Evolutionary conservation across 2,797 vertebrate genomes (phyloP).

Genomic region (Etheostoma nigrum): DNA sequence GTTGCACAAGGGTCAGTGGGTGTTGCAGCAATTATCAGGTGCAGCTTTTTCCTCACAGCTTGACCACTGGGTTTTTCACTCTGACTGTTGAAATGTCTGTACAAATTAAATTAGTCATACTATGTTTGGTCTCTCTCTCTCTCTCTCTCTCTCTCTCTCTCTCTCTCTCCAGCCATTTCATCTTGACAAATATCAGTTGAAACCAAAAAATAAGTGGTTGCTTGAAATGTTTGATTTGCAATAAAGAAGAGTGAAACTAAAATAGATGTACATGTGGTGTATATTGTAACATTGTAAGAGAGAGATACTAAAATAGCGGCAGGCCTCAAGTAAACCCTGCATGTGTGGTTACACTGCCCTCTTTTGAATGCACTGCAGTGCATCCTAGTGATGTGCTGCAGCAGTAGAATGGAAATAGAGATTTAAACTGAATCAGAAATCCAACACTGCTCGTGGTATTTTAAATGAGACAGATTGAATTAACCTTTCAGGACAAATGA

Average conservation of each 20-base stretch:
- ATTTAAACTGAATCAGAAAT: conserved; percentile 14
- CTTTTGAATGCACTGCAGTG: conserved; percentile 74
- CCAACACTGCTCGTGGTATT: background rate
- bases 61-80: conserved; percentile 66
- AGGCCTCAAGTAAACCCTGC: conserved; percentile 32
- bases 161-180: background rate
- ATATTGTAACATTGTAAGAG: conserved; percentile 9
- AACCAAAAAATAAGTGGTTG: conserved; percentile 15
- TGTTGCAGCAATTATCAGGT: conserved; percentile 72
- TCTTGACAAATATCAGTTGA: conserved; percentile 34
- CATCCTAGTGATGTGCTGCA: conserved; percentile 17
- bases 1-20: conserved; percentile 66
- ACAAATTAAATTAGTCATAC: conserved; percentile 59
- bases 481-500: background rate
- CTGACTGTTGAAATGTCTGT: conserved; percentile 56
- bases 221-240: conserved; percentile 24
- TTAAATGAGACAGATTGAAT: conserved; percentile 2
- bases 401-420: background rate
- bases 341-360: conserved; percentile 80
- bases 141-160: background rate
- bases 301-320: conserved; percentile 14
- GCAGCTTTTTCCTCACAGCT: conserved; percentile 71
- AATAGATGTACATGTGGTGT: background rate
- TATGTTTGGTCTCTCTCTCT: conserved; percentile 11
- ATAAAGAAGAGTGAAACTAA: conserved; percentile 16